Evolutionary conservation across 2,113 vertebrate species (phyloP).

Genomic region (Phaethon lepturus): DNA sequence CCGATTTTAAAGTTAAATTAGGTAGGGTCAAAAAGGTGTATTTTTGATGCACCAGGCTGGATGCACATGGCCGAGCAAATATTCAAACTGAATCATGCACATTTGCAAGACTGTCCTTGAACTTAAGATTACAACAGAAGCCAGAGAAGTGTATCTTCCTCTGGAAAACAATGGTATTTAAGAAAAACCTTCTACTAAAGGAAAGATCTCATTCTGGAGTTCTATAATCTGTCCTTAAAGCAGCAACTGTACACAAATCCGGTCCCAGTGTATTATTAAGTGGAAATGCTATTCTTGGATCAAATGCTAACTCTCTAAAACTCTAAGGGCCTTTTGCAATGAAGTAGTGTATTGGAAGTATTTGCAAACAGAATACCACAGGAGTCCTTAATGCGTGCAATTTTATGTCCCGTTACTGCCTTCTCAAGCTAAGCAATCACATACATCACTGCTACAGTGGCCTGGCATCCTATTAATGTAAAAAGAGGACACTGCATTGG

Average conservation of each 20-base stretch:
- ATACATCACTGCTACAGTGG: neutral
- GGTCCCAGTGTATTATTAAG: neutral
- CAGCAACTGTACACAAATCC: neutral
- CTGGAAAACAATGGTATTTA: neutral
- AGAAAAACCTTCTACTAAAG: neutral
- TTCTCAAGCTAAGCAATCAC: neutral
- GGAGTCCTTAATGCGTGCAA: neutral
- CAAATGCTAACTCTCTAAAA: neutral
- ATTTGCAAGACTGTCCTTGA: neutral
- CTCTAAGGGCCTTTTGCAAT: neutral
- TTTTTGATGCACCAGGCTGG: neutral
- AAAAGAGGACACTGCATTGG: neutral
- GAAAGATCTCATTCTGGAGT: neutral
- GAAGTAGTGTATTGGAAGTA: neutral
- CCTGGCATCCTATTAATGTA: neutral
- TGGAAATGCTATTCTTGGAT: neutral
- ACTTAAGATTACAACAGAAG: neutral
- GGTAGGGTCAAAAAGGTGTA: neutral
- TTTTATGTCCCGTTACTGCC: neutral
- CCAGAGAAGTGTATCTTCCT: neutral
- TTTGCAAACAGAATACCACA: neutral
- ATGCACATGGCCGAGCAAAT: neutral
- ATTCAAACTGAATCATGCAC: neutral
- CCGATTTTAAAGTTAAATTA: neutral
- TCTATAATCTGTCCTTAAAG: neutral